Base-by-base conservation (phyloP, 2,113 vertebrate genomes). In the Pimephales promelas region DNA sequence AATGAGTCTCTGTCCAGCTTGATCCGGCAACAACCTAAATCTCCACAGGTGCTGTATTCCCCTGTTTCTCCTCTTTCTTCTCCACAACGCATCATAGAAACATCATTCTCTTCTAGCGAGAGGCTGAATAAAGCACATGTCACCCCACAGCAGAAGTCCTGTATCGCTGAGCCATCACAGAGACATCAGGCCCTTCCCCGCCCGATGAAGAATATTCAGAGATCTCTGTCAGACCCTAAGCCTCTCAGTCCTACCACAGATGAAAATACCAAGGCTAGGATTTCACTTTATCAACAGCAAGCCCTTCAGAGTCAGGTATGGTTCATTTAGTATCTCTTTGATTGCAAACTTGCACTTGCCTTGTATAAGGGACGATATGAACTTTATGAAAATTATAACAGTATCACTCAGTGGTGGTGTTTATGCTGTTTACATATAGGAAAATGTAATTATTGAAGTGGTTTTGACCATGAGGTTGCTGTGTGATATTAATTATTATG, bases 141-240 rank as follows among this genome's bases (percentile, higher is more conserved):
- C 66, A 97, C 97, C n/a, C 97, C 98, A 2, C 98, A 94, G 89
- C 92, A 99, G 94, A 99, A 99, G 91, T 97, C 97, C 83, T 97
- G 97, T 89, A 94, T 96, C 3, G 90, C 95, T 0, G 97, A 99
- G 89, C 94, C 95, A 0, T 91, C 93, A 43, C 96, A 97, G 86
- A 94, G 96, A 90, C 96, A 98, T 90, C 97, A 97, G 84, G 96
- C 95, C 0, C 87, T 99, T 88, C 98, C 97, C 1, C 95, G 97
- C 72, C 97, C 98, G 88, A 96, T 99, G 90, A 99, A 98, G 95
- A 98, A 93, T 93, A 94, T 97, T 90, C 98, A 99, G 85, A 95
- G 98, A 86, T 99, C 98, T 74, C 94, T 99, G 93, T 99, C 98
- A 0, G 98, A 99, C 90, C 98, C 98, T 86, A 99, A 99, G 86